Conservation (phyloP, 1,140 invertebrate genomes). For the Drosophila pandora region DNA sequence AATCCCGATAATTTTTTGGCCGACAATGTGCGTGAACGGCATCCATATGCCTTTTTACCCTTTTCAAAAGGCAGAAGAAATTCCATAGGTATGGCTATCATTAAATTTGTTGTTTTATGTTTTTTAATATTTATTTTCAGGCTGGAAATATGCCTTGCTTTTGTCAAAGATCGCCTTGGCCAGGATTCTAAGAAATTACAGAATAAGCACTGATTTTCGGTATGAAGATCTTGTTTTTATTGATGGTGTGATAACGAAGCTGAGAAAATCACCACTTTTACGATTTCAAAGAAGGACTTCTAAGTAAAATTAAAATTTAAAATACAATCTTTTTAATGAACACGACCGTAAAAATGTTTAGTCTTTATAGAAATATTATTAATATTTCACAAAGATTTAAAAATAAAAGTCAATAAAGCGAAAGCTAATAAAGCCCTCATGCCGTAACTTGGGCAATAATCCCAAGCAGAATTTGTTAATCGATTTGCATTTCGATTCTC, state of each 20-base stretch:
- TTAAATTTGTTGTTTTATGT: too few species aligned
- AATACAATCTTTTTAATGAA: too few species aligned
- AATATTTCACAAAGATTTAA: too few species aligned
- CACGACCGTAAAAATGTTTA: too few species aligned
- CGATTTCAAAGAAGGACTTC: slow-evolving; percentile 28
- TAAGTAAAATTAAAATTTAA: too few species aligned
- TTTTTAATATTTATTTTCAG: slow-evolving; percentile 13
- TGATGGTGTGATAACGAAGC: slow-evolving; percentile 42
- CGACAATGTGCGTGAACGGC: slow-evolving; percentile 39
- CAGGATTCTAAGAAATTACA: slow-evolving; percentile 63
- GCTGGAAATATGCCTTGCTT: slow-evolving; percentile 60
- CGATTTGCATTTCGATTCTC: too few species aligned
- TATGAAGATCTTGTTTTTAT: slow-evolving; percentile 53
- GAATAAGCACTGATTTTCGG: slow-evolving; percentile 55
- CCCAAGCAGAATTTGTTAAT: too few species aligned
- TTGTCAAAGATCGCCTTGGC: slow-evolving; percentile 48
- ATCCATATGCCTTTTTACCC: slow-evolving; percentile 64
- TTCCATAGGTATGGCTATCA: slow-evolving; percentile 58
- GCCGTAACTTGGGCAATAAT: too few species aligned
- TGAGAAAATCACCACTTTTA: slow-evolving; percentile 36
- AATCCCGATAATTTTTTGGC: slow-evolving; percentile 72
- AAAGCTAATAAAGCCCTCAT: too few species aligned
- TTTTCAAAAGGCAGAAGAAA: slow-evolving; percentile 62
- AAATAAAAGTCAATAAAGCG: too few species aligned
- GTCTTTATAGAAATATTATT: too few species aligned